Percentiles rank a stretch among this genome's conserved stretches.
Evolutionary conservation across 2,888 invertebrate species (phyloP).

Genomic region (Lottia scabra): DNA sequence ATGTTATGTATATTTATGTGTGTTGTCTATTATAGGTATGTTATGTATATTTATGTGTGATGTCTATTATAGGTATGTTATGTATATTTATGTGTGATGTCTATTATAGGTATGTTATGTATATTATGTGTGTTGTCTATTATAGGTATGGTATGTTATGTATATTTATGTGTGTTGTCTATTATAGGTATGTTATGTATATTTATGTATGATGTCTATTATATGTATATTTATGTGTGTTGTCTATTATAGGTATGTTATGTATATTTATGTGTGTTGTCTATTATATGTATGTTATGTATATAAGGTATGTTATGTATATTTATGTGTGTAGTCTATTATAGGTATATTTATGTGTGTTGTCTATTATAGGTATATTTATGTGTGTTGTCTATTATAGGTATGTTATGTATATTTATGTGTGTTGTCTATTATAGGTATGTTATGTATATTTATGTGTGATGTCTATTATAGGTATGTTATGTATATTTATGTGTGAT

Average conservation of each 20-base stretch:
- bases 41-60: slow-evolving; percentile 56
- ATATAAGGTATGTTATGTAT: no score
- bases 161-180: not conserved
- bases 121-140: not conserved
- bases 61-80: slow-evolving; percentile 18
- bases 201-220: no score
- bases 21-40: slow-evolving; percentile 42
- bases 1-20: no score
- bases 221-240: slow-evolving; percentile 50
- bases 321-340: not conserved
- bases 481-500: not conserved
- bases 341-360: not conserved
- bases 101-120: no score
- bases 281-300: no score
- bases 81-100: no score
- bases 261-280: no score
- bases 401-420: no score
- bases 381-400: not conserved
- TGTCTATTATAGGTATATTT: no score
- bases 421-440: not conserved
- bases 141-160: not conserved
- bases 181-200: no score
- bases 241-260: not conserved
- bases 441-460: not conserved
- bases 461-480: no score